Conservation (phyloP, 1,140 invertebrate genomes). For the Drosophila willistoni region DNA sequence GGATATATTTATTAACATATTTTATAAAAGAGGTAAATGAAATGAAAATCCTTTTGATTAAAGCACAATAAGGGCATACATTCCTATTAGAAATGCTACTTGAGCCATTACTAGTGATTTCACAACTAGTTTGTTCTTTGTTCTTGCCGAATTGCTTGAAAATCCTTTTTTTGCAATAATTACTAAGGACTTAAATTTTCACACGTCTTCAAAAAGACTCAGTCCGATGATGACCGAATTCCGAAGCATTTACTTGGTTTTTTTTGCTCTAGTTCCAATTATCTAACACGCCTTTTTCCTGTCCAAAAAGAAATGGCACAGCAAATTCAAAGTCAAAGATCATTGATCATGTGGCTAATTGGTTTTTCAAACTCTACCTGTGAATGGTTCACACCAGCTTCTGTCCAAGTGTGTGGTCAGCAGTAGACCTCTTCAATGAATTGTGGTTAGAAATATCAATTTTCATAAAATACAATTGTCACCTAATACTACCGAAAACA, state of each 20-base stretch:
- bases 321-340: slow-evolving; percentile 40
- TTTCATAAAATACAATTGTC: slow-evolving; percentile 74
- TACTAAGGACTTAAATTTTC: slow-evolving; percentile 53
- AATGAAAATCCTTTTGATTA: too few relatives aligned
- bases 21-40: too few relatives aligned
- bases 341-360: slow-evolving; percentile 65
- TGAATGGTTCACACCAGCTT: background rate
- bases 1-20: background rate
- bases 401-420: slow-evolving; percentile 60
- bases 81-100: too few relatives aligned
- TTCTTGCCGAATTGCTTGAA: slow-evolving; percentile 28
- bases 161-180: slow-evolving; percentile 45
- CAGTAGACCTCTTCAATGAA: slow-evolving; percentile 28
- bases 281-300: slow-evolving; percentile 61
- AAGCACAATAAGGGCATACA: too few relatives aligned
- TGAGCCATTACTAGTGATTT: too few relatives aligned
- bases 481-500: slow-evolving; percentile 37
- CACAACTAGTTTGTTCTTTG: slow-evolving; percentile 6
- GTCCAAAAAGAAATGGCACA: slow-evolving; percentile 20
- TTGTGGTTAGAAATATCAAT: slow-evolving; percentile 68
- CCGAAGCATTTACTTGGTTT: too few relatives aligned
- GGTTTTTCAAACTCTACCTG: slow-evolving; percentile 45
- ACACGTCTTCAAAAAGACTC: too few relatives aligned
- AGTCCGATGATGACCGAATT: too few relatives aligned
- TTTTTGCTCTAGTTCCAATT: slow-evolving; percentile 61